Conservation (phyloP, 2,888 invertebrate genomes). For the Agonopterix alstromeriana region DNA sequence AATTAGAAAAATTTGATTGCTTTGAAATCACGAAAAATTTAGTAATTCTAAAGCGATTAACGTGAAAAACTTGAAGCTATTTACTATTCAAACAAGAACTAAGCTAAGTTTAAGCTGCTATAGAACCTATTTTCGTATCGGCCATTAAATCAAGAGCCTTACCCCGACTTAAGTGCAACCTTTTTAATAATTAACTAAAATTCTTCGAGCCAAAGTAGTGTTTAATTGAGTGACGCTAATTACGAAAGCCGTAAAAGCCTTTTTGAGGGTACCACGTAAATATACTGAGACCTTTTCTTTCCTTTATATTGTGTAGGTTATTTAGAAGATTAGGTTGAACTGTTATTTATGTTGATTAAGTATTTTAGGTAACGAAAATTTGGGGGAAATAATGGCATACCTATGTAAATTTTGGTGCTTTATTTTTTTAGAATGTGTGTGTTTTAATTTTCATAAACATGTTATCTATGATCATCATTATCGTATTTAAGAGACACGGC, state of each 20-base stretch:
- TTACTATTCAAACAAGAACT: neutral
- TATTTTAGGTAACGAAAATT: constrained; percentile 16
- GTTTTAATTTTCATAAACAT: no score
- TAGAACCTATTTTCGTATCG: neutral
- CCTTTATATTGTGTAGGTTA: constrained; percentile 38
- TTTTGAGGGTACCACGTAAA: constrained; percentile 46
- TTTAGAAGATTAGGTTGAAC: constrained; percentile 37
- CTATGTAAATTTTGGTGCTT: constrained; percentile 6
- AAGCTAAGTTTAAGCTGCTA: neutral
- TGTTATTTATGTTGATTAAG: constrained; percentile 36
- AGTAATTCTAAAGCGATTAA: no score
- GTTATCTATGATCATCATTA: no score
- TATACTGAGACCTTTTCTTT: constrained; percentile 50
- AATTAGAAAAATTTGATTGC: no score
- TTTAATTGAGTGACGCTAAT: constrained; percentile 75
- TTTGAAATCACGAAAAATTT: no score
- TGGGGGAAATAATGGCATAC: constrained; percentile 6
- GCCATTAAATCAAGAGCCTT: constrained; percentile 9
- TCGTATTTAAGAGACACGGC: no score
- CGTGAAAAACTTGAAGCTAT: no score
- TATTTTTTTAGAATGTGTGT: no score
- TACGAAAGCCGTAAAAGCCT: constrained; percentile 69
- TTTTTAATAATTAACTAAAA: constrained; percentile 74
- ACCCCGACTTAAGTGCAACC: constrained; percentile 60
- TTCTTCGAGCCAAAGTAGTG: constrained; percentile 57